Base-by-base conservation (phyloP, 2,113 vertebrate species). In the Ranitomeya variabilis region DNA sequence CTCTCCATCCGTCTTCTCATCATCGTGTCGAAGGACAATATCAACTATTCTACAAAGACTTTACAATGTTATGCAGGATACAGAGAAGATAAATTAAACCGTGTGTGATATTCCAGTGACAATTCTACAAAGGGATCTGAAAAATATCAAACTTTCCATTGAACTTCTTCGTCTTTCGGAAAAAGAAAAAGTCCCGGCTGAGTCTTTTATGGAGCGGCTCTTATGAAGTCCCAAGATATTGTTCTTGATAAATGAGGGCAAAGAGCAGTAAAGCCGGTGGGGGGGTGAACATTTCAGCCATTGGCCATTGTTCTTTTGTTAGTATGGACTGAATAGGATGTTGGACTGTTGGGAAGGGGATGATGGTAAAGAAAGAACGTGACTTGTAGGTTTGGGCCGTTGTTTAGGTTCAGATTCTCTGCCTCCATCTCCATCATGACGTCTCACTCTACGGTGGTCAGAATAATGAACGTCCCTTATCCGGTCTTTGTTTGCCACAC, bases 391-490 rank as follows among this genome's bases (percentile, higher is more conserved):
- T 9, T 45, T 74, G 15, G 26, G 37, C 37, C 14, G 69, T 31
- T 37, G 69, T 37, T 2, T 26, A 23, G 62, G 62, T 23, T 45
- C 31, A 74, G 31, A 74, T 8, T 2, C 37, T 74, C 37, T 73
- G 31, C 71, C 7, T 37, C 31, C 71, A 45, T 76, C 73, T 76
- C 8, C 9, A 16, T 45, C 19, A 51, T 21, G 37, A 6, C 37
- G 6, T 9, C 9, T 23, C 73, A 23, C n/a, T 9, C 66, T 69
- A 12, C 10, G 12, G 37, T 14, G 18, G 37, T 9, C 45, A 11
- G 6, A 91, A 87, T 89, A 91, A 89, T 54, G 19, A 31, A 84
- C 10, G 91, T 14, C 85, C 59, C 69, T 90, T 90, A 85, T 90
- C 78, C 18, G 81, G 57, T 71, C 76, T 90, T 80, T n/a, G 62